phyloP scores from a whole-genome alignment of 2,113 vertebrate genomes.

The Gadus chalcogrammus region DNA sequence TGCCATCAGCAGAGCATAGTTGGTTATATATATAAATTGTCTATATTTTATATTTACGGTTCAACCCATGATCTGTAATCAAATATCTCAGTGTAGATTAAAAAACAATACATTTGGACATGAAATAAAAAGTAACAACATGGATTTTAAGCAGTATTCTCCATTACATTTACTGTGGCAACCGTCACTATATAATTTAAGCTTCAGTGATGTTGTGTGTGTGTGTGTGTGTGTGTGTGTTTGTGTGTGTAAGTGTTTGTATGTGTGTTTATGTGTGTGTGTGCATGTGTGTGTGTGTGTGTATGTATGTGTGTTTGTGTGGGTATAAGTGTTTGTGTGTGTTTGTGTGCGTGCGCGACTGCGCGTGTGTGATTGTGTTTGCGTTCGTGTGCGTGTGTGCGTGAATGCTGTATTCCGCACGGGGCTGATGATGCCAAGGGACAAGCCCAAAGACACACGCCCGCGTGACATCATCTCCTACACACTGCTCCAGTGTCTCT shows the following conservation, averaged over 20 bases:
- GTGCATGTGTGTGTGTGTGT: neutral
- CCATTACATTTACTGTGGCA: too few relatives aligned
- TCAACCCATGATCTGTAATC: too few relatives aligned
- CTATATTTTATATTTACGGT: too few relatives aligned
- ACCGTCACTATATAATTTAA: too few relatives aligned
- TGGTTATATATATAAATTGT: too few relatives aligned
- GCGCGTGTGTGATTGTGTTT: neutral
- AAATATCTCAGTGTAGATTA: too few relatives aligned
- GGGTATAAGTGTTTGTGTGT: neutral
- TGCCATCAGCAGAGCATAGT: too few relatives aligned
- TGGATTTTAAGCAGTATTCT: too few relatives aligned
- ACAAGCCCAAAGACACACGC: constrained; percentile 30
- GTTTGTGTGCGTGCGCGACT: neutral
- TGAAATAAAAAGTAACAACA: too few relatives aligned
- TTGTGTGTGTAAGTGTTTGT: neutral
- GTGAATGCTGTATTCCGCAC: neutral
- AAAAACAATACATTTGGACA: too few relatives aligned
- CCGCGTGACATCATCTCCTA: constrained; percentile 50
- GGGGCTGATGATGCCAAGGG: constrained; percentile 30
- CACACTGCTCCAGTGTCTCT: constrained; percentile 14
- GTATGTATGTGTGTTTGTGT: neutral
- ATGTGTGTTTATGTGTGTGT: neutral
- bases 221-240: too few relatives aligned
- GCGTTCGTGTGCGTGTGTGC: neutral
- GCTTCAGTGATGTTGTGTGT: too few relatives aligned